Evolutionary conservation across 2,113 vertebrate species (phyloP), one percentile per base, ranked within the genome.

Genomic region (Vidua chalybeata): DNA sequence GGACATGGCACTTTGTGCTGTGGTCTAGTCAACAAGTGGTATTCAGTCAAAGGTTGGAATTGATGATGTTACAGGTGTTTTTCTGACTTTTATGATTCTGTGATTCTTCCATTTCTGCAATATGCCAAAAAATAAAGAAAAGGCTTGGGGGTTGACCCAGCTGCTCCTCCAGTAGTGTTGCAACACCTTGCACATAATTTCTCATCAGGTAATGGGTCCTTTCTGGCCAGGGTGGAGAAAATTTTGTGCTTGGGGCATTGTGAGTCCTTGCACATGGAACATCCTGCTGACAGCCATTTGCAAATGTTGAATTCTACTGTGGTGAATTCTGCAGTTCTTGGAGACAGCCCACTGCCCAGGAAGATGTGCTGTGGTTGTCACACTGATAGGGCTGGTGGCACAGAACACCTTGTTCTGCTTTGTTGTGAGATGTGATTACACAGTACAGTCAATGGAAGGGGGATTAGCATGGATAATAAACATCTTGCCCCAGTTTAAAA

Each of bases 281-380:
- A 21, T 85, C 54, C 62, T 80, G 24, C 49, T 48, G 74, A 15
- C 39, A 79, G 17, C 24, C 0, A 0, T 28, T n/a, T 58, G 49
- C 22, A 48, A 23, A 13, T 73, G 20, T 22, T 61, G 35, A 26
- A 4, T 71, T 93, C 15, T 71, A 5, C 6, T 68, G 35, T 76
- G 13, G 37, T 43, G 67, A 31, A 41, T 13, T 15, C 43, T 79
- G 17, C 16, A 28, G 35, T 66, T 87, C 39, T 37, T 55, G 63
- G 69, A 66, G 76, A 11, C 14, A 46, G 35, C 43, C 39, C n/a
- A 14, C 13, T 27, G 8, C 9, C 10, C 4, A 3, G 52, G 63
- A 79, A 59, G 71, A 73, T 55, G n/a, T 4, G 9, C 46, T 0
- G 0, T 62, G 7, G 17, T 30, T 28, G 58, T 63, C 8, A 1